These are phyloP conservation scores for Eristalis arbustorum DNA, from an alignment of 2,888 invertebrate species.

Conservation along the genomic window DNA sequence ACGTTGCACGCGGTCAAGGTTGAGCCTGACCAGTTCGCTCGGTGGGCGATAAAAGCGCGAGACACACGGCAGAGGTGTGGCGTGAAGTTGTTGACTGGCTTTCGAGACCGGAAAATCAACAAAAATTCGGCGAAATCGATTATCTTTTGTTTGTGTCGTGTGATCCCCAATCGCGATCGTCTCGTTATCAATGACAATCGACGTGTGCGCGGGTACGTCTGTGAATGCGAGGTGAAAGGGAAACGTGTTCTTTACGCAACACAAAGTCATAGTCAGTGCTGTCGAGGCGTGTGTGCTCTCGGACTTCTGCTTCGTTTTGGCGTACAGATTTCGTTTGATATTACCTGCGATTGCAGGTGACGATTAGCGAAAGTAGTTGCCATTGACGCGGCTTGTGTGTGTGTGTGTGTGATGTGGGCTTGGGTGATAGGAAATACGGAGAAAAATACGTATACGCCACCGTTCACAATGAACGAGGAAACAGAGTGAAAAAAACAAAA, in stretches of 20 bases:
- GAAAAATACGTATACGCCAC: slow-evolving; percentile 57
- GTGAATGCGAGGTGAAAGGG: slow-evolving; percentile 48
- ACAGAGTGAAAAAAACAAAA: slow-evolving; percentile 2
- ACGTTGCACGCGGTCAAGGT: slow-evolving; percentile 58
- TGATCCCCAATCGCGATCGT: neutral
- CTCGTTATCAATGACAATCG: neutral
- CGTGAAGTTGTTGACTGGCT: neutral
- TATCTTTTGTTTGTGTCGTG: neutral
- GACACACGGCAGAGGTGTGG: neutral
- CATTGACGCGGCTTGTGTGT: neutral
- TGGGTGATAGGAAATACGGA: neutral
- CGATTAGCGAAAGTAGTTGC: slow-evolving; percentile 45
- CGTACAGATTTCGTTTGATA: neutral
- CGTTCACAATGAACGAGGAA: slow-evolving; percentile 22
- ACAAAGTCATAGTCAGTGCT: neutral
- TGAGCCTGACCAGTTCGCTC: neutral
- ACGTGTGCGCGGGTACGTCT: neutral
- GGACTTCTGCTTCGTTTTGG: slow-evolving; percentile 14
- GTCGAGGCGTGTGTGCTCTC: too few species aligned
- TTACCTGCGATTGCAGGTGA: neutral
- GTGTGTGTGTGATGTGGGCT: neutral
- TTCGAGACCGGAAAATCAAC: slow-evolving; percentile 38
- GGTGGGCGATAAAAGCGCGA: neutral
- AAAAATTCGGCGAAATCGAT: slow-evolving; percentile 2
- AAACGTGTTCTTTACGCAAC: slow-evolving; percentile 14